These are phyloP conservation scores for Cheilosia variabilis DNA, from an alignment of 2,888 invertebrate species.

Conservation along the genomic window DNA sequence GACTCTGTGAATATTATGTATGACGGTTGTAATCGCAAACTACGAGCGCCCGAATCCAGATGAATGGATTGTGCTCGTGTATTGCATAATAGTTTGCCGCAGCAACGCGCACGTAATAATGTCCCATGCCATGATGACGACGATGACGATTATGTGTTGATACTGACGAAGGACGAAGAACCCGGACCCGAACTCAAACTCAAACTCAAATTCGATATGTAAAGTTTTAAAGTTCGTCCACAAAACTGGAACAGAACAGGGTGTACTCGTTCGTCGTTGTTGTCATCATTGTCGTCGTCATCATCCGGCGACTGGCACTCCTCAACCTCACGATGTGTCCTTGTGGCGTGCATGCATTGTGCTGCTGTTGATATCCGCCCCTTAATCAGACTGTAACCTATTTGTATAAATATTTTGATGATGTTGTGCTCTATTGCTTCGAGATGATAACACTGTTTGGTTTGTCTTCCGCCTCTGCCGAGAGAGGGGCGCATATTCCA, in stretches of 20 bases:
- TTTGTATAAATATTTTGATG: conserved; percentile 76
- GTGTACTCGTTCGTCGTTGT: conserved; percentile 29
- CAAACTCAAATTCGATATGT: conserved; percentile 7
- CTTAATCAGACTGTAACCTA: conserved; percentile 75
- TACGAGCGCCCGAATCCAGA: conserved; percentile 13
- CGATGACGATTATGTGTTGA: conserved; percentile 34
- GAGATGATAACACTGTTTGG: conserved; percentile 75
- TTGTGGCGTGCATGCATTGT: conserved; percentile 62
- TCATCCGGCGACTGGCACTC: conserved; percentile 42
- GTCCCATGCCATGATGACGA: conserved; percentile 22
- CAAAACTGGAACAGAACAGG: conserved; percentile 26
- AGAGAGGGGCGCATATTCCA: conserved; percentile 2
- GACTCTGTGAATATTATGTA: not conserved
- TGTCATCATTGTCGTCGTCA: conserved; percentile 21
- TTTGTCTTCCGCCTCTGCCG: conserved; percentile 68
- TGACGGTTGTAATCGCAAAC: conserved; percentile 54
- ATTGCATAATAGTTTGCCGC: conserved; percentile 20
- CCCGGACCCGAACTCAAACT: not conserved
- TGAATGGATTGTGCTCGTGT: conserved; percentile 52
- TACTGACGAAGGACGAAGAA: conserved; percentile 6
- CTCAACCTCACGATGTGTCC: conserved; percentile 32
- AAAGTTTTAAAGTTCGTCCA: conserved; percentile 58
- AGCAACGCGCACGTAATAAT: not conserved
- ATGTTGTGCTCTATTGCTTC: conserved; percentile 76
- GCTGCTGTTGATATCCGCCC: conserved; percentile 73